These are phyloP conservation scores for Scaeva pyrastri DNA, from an alignment of 2,888 invertebrate species.

Conservation along the genomic window DNA sequence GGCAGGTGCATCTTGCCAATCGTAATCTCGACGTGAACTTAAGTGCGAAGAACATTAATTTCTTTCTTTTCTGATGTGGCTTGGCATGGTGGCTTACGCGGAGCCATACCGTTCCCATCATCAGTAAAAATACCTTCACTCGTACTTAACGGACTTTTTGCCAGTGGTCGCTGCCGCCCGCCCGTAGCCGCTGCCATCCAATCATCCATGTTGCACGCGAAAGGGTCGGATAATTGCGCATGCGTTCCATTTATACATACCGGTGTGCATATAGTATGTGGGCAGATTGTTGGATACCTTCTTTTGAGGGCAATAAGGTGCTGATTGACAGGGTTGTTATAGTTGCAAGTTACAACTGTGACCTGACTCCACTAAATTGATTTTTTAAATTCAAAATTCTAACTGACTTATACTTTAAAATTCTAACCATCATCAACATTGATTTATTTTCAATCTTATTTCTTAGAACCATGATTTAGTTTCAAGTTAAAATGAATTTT, in stretches of 20 bases:
- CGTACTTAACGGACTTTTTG: constrained; percentile 71
- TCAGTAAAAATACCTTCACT: constrained; percentile 11
- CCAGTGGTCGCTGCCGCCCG: neutral
- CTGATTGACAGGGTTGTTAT: constrained; percentile 22
- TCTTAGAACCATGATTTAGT: no score
- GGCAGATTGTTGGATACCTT: constrained; percentile 19
- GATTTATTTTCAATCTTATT: no score
- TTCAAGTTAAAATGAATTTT: no score
- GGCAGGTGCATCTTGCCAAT: constrained; percentile 76
- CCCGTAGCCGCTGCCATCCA: constrained; percentile 23
- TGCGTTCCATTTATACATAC: constrained; percentile 60
- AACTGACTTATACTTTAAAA: no score
- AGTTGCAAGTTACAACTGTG: neutral
- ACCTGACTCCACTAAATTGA: no score
- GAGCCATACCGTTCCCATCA: constrained; percentile 68
- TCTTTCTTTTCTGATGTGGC: constrained; percentile 42
- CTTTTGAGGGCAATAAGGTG: neutral
- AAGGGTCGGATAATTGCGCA: constrained; percentile 74
- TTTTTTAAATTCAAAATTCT: no score
- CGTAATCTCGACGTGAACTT: constrained; percentile 75
- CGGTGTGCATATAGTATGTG: neutral
- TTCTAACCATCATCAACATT: no score
- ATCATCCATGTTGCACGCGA: constrained; percentile 75
- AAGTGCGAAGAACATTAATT: constrained; percentile 76
- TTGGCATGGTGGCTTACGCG: constrained; percentile 10